Evolutionary conservation across 2,888 invertebrate genomes (phyloP), one percentile per base, ranked within the genome.

Genomic region (Drosophila lutescens): DNA sequence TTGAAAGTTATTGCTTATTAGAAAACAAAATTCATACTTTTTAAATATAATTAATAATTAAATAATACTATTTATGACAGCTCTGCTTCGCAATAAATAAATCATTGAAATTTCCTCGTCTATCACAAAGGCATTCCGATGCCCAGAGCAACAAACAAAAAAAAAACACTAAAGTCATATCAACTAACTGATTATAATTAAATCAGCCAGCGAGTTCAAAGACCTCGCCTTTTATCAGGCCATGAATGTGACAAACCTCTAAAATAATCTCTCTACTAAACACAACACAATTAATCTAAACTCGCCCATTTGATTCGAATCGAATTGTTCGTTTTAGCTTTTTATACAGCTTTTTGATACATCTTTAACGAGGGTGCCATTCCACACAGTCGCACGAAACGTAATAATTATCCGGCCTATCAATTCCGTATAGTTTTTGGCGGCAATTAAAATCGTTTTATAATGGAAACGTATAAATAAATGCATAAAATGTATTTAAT

Each of bases 361-460:
- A 66, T 40, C 46, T 61, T 46, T 47, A 63, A 49, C 30, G 61
- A 44, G n/a, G 15, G 46, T 61, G 26, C 38, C 51, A 65, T 70
- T 54, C 71, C 55, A 23, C 20, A 30, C 43, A 47, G 34, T 17
- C 47, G 13, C 30, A 30, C 32, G 34, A 49, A 57, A 44, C 61
- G 26, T 72, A 55, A 72, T 72, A 50, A 70, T 72, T 61, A 70
- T 55, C 23, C 54, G 54, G 32, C 17, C 53, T 43, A 71, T 50
- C 61, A 47, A 41, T 44, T 62, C 34, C 15, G 20, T 57, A 57
- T 57, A 57, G 56, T 49, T 63, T 47, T 49, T 40, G 26, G 34
- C 20, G 47, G 61, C 84, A 80, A 83, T 79, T 75, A 73, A 83
- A 75, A 63, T 68, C 56, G 69, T 57, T 75, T 76, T 75, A 87